These are phyloP conservation scores for Mylabris sibirica DNA, from an alignment of 2,888 invertebrate genomes.

Conservation along the genomic window DNA sequence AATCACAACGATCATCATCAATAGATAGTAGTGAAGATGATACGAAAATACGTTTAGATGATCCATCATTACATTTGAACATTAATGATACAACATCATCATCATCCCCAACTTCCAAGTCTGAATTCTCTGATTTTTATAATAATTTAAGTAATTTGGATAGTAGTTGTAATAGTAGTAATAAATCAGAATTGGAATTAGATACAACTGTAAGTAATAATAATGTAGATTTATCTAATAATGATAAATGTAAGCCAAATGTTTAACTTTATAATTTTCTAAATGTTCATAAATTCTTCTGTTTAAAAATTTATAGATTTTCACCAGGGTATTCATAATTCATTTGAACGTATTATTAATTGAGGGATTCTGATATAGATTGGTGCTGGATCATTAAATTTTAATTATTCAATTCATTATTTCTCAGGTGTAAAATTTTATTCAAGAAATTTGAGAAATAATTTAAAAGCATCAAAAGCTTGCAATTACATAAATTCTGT, in stretches of 20 bases:
- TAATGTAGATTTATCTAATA: conserved; percentile 12
- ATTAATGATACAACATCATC: conserved; percentile 41
- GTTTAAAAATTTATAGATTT: no score
- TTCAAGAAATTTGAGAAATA: background rate
- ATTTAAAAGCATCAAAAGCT: conserved; percentile 4
- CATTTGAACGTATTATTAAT: background rate
- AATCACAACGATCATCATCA: conserved; percentile 54
- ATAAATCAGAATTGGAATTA: conserved; percentile 47
- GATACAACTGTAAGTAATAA: conserved; percentile 48
- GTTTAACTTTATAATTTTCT: conserved; percentile 33
- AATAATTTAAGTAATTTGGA: conserved; percentile 36
- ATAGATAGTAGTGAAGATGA: conserved; percentile 59
- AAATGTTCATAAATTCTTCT: background rate
- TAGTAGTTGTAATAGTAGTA: conserved; percentile 30
- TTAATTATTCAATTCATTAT: background rate
- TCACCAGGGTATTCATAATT: no score
- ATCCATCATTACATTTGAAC: conserved; percentile 57
- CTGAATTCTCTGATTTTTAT: conserved; percentile 45
- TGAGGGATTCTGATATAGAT: background rate
- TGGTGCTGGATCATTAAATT: conserved; percentile 4
- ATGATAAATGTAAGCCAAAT: conserved; percentile 33
- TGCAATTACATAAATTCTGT: background rate
- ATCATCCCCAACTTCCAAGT: conserved; percentile 46
- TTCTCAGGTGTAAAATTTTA: background rate
- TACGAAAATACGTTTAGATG: conserved; percentile 56